phyloP scores from a whole-genome alignment of 2,888 invertebrate species.

The Cheilosia pagana region DNA sequence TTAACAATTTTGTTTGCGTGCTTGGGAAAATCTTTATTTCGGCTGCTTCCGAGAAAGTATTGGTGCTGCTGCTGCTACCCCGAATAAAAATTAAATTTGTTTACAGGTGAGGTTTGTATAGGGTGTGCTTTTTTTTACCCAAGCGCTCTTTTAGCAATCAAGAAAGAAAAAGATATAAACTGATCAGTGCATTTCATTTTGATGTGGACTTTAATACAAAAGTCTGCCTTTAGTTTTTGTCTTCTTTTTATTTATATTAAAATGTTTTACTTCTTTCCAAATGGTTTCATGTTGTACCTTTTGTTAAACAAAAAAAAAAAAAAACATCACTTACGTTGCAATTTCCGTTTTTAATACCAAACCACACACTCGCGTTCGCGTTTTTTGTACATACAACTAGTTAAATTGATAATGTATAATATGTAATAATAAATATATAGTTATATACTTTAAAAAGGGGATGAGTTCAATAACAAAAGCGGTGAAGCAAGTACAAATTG shows the following conservation, averaged over 20 bases:
- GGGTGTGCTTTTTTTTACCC: not conserved
- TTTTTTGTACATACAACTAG: not conserved
- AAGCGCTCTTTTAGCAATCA: not conserved
- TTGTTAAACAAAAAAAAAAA: conserved; percentile 22
- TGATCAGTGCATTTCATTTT: conserved; percentile 61
- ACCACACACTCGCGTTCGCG: conserved; percentile 71
- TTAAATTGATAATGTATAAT: conserved; percentile 4
- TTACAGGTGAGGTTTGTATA: not conserved
- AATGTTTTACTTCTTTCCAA: conserved; percentile 34
- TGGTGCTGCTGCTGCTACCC: conserved; percentile 44
- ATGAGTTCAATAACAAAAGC: not conserved
- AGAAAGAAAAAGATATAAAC: conserved; percentile 14
- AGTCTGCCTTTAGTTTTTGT: conserved; percentile 59
- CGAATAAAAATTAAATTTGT: too few relatives aligned
- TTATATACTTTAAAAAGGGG: too few relatives aligned
- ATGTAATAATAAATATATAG: not conserved
- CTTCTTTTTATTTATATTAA: conserved; percentile 32
- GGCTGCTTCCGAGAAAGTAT: conserved; percentile 14
- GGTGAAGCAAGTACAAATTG: not conserved
- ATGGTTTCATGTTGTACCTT: conserved; percentile 33
- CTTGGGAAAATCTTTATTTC: conserved; percentile 13
- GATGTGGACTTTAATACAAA: conserved; percentile 34
- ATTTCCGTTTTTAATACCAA: conserved; percentile 68
- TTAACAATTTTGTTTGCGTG: conserved; percentile 7
- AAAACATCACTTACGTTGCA: conserved; percentile 64